Evolutionary conservation across 2,888 invertebrate genomes (phyloP), one percentile per base, ranked within the genome.

Genomic region (Gryllus longicercus): DNA sequence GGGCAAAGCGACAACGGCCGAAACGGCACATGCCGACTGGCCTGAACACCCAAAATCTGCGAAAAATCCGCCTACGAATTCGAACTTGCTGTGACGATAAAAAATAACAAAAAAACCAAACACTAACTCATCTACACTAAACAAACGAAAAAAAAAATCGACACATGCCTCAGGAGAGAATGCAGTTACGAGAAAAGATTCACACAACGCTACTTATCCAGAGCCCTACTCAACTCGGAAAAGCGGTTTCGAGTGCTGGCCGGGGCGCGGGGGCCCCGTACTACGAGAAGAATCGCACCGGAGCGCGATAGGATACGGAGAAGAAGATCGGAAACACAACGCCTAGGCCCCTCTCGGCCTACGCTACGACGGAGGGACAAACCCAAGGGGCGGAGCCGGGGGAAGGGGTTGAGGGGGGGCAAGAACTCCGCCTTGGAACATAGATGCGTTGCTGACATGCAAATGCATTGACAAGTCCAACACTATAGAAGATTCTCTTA

Each of bases 21-120:
- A 63, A n/a, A 63, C n/a, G n/a, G n/a, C n/a, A 63, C 14, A 63
- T 63, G n/a, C 63, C 63, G n/a, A 18, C n/a, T 14, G 63, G 63
- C 63, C 63, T 63, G 16, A 63, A 63, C 63, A 63, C 63, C 63
- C 63, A 63, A n/a, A n/a, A 63, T 63, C n/a, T 63, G n/a, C n/a
- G 63, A 63, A 38, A 38, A 63, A 63, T 63, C 63, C 63, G 63
- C 63, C 63, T 63, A 63, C 63, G 38, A 38, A 63, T 14, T 63
- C 63, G 63, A 63, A 63, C 14, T 63, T 63, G 63, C 63, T 63
- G 63, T n/a, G 63, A 63, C n/a, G 38, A 38, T 38, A 38, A 38
- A 38, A 38, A 38, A 38, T 38, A 38, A 38, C 38, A 8, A 38
- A 38, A 38, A 38, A 38, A 18, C 16, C 1, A 63, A 14, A 63